phyloP scores from a whole-genome alignment of 2,797 vertebrate species.

The Scolopax rusticola region DNA sequence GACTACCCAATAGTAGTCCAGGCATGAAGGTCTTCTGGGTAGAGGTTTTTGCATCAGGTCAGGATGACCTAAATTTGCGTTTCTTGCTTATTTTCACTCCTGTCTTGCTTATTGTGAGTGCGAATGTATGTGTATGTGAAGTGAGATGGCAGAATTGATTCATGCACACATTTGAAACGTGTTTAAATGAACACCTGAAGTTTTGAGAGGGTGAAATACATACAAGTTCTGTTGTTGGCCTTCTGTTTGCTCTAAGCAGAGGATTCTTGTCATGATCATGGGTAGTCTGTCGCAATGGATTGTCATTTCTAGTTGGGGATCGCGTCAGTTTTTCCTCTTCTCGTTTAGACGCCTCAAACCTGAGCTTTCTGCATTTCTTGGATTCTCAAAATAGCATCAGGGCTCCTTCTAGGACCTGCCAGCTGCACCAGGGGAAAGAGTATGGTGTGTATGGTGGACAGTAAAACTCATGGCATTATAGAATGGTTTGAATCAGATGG shows the following conservation, averaged over 20 bases:
- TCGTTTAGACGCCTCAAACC: background rate
- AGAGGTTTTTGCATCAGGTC: background rate
- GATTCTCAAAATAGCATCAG: background rate
- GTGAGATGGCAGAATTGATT: background rate
- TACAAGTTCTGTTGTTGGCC: background rate
- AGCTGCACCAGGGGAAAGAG: background rate
- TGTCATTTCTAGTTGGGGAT: background rate
- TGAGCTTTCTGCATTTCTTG: background rate
- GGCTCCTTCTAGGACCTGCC: background rate
- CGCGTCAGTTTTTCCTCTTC: background rate
- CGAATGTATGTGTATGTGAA: background rate
- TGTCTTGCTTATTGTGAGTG: background rate
- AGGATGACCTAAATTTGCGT: background rate
- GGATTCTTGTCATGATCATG: background rate
- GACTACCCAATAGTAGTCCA: background rate
- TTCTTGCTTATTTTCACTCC: background rate
- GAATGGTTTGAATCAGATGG: too few species aligned
- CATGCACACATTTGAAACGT: background rate
- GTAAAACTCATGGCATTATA: accelerated
- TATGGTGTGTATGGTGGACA: accelerated
- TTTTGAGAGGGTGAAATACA: background rate
- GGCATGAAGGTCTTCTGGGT: background rate
- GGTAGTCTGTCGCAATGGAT: accelerated
- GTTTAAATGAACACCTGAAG: background rate
- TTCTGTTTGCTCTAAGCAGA: background rate